Percentiles rank a stretch among this genome's conserved stretches.
phyloP scores from a whole-genome alignment of 2,113 vertebrate genomes.

The Lathamus discolor region DNA sequence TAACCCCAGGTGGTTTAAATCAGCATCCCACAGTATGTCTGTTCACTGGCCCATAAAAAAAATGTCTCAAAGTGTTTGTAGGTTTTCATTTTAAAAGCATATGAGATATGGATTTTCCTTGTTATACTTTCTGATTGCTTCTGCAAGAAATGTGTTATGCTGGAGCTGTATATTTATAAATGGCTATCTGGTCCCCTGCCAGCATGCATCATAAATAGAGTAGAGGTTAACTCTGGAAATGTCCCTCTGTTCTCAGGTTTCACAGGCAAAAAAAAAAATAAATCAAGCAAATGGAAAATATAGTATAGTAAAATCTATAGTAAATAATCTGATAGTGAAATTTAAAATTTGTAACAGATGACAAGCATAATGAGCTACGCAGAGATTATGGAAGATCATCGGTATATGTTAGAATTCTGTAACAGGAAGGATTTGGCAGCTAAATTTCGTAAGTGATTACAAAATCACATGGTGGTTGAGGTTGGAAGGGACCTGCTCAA shows the following conservation, averaged over 20 bases:
- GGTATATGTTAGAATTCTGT: background rate
- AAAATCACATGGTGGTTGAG: background rate
- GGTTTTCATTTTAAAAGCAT: background rate
- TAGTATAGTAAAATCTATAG: background rate
- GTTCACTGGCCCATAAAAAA: background rate
- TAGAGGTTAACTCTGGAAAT: background rate
- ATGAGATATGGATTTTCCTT: background rate
- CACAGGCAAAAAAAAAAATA: background rate
- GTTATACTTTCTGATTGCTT: background rate
- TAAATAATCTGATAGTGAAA: background rate
- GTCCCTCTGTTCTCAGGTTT: background rate
- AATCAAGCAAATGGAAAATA: background rate
- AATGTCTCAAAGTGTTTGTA: background rate
- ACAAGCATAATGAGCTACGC: background rate
- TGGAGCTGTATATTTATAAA: background rate
- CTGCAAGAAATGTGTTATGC: background rate
- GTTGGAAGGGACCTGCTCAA: background rate
- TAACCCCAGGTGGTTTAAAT: background rate
- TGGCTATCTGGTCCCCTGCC: background rate
- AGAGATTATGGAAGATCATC: background rate
- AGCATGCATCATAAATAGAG: background rate
- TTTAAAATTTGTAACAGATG: background rate
- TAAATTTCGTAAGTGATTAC: background rate
- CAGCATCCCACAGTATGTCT: background rate
- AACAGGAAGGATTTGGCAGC: background rate